Percentiles rank a stretch among this genome's conserved stretches.
phyloP scores from a whole-genome alignment of 2,113 vertebrate genomes.

The Misgurnus anguillicaudatus region DNA sequence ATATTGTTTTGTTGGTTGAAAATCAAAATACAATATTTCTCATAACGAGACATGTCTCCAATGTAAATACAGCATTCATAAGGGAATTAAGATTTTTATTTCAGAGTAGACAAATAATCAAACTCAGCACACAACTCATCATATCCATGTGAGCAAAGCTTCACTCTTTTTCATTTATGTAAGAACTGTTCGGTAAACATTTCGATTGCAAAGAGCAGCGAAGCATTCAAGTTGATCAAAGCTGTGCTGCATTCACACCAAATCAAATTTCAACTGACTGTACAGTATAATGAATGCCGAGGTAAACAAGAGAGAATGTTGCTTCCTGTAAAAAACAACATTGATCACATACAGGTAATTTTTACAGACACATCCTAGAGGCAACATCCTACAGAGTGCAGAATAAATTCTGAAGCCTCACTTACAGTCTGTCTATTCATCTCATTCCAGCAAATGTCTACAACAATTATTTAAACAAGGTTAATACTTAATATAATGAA shows the following conservation, averaged over 20 bases:
- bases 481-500: too few species aligned
- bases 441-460: background rate
- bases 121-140: background rate
- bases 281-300: slow-evolving; percentile 18
- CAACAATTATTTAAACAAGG: too few species aligned
- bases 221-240: slow-evolving; percentile 34
- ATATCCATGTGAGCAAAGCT: background rate
- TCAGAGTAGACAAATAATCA: background rate
- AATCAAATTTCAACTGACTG: slow-evolving; percentile 38
- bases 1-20: too few species aligned
- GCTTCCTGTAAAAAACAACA: slow-evolving; percentile 30
- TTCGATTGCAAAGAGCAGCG: background rate
- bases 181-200: background rate
- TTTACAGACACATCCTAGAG: background rate
- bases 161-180: background rate
- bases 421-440: background rate
- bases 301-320: slow-evolving; percentile 19
- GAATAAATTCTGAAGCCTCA: slow-evolving; percentile 4
- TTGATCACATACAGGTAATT: slow-evolving; percentile 28
- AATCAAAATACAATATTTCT: background rate
- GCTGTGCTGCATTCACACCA: slow-evolving; percentile 1
- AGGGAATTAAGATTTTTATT: too few species aligned
- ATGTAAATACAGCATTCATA: too few species aligned
- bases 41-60: background rate
- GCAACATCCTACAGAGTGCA: background rate